A percentile compares a stretch with the other conserved stretches of the same genome.
Conservation (phyloP, 2,797 vertebrate genomes). For the Argentina silus region DNA sequence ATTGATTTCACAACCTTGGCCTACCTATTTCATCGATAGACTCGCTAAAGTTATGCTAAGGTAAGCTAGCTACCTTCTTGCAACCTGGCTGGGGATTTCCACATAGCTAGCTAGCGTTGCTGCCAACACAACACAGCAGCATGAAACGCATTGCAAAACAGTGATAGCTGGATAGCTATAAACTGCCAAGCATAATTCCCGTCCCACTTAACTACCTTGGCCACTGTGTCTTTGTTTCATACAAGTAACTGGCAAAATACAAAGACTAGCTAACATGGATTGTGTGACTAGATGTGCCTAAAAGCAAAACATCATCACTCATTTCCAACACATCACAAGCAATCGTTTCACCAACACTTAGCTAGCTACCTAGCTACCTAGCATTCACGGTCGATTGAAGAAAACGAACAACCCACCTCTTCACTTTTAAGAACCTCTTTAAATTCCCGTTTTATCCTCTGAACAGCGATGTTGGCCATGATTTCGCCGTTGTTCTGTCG, state of each 20-base stretch:
- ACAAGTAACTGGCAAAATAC: no score
- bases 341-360: not conserved
- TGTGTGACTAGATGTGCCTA: not conserved
- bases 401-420: conserved; percentile 80
- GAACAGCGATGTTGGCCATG: conserved; percentile 99
- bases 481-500: conserved; percentile 62
- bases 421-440: conserved; percentile 99
- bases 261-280: no score
- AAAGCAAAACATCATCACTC: not conserved
- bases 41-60: not conserved
- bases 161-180: no score
- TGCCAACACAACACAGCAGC: not conserved
- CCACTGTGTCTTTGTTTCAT: not conserved
- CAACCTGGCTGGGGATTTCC: conserved; percentile 1
- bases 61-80: not conserved
- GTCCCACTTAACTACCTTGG: not conserved
- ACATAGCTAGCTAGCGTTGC: not conserved
- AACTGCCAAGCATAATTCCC: no score
- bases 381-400: not conserved
- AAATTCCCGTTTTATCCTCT: conserved; percentile 99
- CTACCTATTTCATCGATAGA: no score
- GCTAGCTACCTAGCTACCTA: conserved; percentile 1
- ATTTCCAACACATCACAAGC: not conserved
- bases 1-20: not conserved
- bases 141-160: not conserved